Evolutionary conservation across 2,888 invertebrate species (phyloP).

Genomic region (Sisyra terminalis): DNA sequence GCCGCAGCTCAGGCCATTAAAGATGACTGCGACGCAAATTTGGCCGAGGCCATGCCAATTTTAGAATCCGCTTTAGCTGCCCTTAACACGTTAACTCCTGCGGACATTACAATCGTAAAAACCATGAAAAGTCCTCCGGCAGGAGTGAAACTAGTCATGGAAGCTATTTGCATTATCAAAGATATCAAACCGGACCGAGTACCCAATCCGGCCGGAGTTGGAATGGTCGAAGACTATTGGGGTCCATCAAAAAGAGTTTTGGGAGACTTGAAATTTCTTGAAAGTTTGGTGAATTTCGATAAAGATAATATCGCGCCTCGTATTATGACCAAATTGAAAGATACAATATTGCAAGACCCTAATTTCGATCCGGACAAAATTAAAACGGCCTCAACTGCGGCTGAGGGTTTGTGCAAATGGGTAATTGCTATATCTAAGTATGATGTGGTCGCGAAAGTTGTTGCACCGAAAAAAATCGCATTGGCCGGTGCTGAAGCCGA

Average conservation of each 20-base stretch:
- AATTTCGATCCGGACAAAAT: constrained; percentile 88
- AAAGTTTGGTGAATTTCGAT: constrained; percentile 71
- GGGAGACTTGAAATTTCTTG: constrained; percentile 84
- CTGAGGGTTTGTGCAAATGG: constrained; percentile 88
- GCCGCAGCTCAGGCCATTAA: constrained; percentile 69
- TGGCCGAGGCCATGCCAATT: constrained; percentile 85
- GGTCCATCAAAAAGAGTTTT: constrained; percentile 74
- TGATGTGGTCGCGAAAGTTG: constrained; percentile 79
- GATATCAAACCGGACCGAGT: constrained; percentile 79
- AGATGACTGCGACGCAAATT: constrained; percentile 81
- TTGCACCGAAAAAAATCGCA: constrained; percentile 88
- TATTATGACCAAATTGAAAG: constrained; percentile 69
- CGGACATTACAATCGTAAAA: constrained; percentile 84
- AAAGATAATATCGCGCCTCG: constrained; percentile 81
- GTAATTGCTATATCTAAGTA: constrained; percentile 90
- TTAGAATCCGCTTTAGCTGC: constrained; percentile 74
- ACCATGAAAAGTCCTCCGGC: constrained; percentile 94
- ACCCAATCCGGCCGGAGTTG: constrained; percentile 67
- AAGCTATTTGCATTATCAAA: constrained; percentile 87
- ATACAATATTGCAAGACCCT: constrained; percentile 65
- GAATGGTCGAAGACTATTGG: constrained; percentile 86
- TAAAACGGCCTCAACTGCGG: constrained; percentile 70
- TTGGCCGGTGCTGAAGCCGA: constrained; percentile 71
- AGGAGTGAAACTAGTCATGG: constrained; percentile 83
- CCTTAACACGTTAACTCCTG: constrained; percentile 73